Percentiles rank a stretch among this genome's conserved stretches.
phyloP scores from a whole-genome alignment of 64 coral and sea anemone species.

The Montipora efflorescens region DNA sequence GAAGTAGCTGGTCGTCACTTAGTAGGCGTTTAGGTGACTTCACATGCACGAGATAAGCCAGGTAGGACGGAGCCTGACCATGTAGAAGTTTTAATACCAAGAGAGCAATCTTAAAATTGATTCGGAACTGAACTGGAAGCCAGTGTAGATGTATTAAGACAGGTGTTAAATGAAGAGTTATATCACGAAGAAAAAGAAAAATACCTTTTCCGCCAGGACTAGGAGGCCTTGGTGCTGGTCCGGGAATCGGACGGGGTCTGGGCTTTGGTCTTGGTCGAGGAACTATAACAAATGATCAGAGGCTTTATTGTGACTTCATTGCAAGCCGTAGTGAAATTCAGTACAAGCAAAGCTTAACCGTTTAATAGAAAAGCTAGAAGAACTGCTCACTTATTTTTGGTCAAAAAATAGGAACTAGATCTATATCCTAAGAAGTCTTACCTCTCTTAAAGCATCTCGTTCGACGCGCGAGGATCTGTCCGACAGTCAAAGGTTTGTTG shows the following conservation, averaged over 20 bases:
- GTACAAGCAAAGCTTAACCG: too few relatives aligned
- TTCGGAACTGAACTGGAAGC: too few relatives aligned
- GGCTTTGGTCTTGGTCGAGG: constrained; percentile 14
- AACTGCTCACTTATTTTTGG: neutral
- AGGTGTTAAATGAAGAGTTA: too few relatives aligned
- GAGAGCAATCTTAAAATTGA: too few relatives aligned
- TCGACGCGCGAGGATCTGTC: constrained; percentile 49
- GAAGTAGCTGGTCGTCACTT: too few relatives aligned
- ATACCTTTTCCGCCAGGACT: constrained; percentile 50
- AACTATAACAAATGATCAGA: constrained; percentile 3
- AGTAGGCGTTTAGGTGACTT: too few relatives aligned
- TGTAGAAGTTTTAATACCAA: too few relatives aligned
- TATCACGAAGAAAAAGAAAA: neutral
- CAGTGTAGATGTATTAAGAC: too few relatives aligned
- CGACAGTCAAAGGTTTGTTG: constrained; percentile 43
- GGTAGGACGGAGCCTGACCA: too few relatives aligned
- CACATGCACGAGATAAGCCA: too few relatives aligned
- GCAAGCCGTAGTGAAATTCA: neutral
- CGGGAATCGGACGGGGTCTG: constrained; percentile 20
- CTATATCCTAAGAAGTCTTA: neutral
- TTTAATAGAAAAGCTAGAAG: neutral
- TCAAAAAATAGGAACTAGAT: neutral
- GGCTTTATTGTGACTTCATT: neutral
- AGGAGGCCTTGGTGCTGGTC: constrained; percentile 20
- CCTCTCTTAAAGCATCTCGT: constrained; percentile 63